Evolutionary conservation across 2,113 vertebrate species (phyloP), one percentile per base, ranked within the genome.

Genomic region (Recurvirostra avosetta): DNA sequence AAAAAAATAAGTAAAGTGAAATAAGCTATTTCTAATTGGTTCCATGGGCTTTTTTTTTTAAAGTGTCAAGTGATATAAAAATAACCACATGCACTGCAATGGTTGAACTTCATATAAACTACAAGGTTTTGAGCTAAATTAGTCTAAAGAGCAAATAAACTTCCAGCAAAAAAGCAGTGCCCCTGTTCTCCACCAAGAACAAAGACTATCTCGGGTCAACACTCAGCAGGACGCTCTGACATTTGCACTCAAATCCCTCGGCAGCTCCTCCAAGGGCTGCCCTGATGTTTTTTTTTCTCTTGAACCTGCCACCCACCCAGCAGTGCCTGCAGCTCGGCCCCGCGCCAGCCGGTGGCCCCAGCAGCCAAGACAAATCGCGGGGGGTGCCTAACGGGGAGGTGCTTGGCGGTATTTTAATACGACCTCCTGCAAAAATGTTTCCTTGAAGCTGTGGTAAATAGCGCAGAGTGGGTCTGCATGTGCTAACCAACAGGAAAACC

Each of bases 91-190:
- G 78, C 82, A 85, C 74, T 77, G 76, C 58, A 41, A 50, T 3
- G 52, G 61, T 63, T 94, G 90, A 85, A 74, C 72, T 85, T 75
- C 76, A 55, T 67, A 92, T 59, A 94, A 93, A 84, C 74, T 77
- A 85, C 61, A 92, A 83, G 32, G 56, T 80, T 90, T 70, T 86
- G 74, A 87, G 85, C 49, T 72, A 82, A 86, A 63, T 90, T 86
- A 55, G 32, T 91, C 67, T 82, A 88, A 96, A 91, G 7, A 62
- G 94, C 92, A 92, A 91, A 76, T 59, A 92, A 86, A 93, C 38
- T 87, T 53, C 56, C 56, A 94, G 92, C 23, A 5, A 85, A 94
- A 96, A 95, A 96, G 83, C 75, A 92, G 63, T 92, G 91, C 71
- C 76, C 32, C 30, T 32, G 14, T 47, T 92, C 83, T 73, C 70